Evolutionary conservation across 1,140 invertebrate species (phyloP).

Genomic region (Ectropis grisescens): DNA sequence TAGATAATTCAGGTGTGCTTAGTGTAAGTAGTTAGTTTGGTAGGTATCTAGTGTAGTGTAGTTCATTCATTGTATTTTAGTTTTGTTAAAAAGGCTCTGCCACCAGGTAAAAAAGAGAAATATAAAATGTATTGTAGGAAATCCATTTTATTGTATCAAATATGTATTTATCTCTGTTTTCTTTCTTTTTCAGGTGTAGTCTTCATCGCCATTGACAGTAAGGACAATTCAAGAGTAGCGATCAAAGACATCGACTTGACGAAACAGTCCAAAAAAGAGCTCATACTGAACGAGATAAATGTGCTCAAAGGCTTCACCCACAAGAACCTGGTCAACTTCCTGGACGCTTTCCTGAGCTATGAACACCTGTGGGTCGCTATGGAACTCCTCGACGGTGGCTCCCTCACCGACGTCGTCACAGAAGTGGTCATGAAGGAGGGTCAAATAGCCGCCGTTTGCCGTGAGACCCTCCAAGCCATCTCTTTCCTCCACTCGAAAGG

Average conservation of each 20-base stretch:
- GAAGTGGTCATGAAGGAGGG: slow-evolving; percentile 98
- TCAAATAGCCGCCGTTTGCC: slow-evolving; percentile 96
- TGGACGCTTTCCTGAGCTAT: slow-evolving; percentile 90
- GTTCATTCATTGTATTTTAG: no score
- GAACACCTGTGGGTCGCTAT: slow-evolving; percentile 96
- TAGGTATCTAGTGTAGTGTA: no score
- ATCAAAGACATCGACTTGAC: slow-evolving; percentile 96
- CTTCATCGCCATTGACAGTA: slow-evolving; percentile 88
- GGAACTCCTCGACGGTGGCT: slow-evolving; percentile 96
- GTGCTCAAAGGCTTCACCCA: slow-evolving; percentile 95
- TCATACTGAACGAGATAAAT: slow-evolving; percentile 95
- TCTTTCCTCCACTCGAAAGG: slow-evolving; percentile 92
- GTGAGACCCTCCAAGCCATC: slow-evolving; percentile 93
- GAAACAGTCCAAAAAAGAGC: slow-evolving; percentile 94
- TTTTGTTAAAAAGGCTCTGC: no score
- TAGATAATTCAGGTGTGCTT: no score
- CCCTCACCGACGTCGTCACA: slow-evolving; percentile 96
- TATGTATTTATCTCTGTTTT: slow-evolving; percentile 2
- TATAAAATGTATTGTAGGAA: slow-evolving; percentile 1
- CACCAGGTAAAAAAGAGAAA: no score
- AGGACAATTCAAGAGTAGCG: slow-evolving; percentile 85
- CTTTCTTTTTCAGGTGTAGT: slow-evolving; percentile 79
- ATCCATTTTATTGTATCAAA: not conserved
- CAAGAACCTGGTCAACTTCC: slow-evolving; percentile 97
- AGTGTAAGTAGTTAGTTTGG: no score